A percentile compares a stretch with the other conserved stretches of the same genome.
Evolutionary conservation across 2,888 invertebrate genomes (phyloP).

Genomic region (Parnassius apollo): DNA sequence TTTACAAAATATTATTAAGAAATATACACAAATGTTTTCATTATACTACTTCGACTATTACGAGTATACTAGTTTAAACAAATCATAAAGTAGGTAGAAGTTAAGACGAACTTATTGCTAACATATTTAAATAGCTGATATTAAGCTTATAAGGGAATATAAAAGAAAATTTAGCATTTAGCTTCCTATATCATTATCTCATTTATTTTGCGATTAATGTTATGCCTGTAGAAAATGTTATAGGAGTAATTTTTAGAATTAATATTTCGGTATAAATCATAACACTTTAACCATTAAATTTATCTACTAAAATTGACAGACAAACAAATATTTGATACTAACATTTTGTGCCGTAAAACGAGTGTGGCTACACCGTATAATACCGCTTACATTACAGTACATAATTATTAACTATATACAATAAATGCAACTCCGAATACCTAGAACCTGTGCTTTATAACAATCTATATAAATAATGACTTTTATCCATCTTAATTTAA

Average conservation of each 20-base stretch:
- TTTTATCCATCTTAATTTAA: constrained; percentile 65
- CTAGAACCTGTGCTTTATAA: constrained; percentile 80
- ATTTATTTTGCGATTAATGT: too few species aligned
- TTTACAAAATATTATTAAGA: too few species aligned
- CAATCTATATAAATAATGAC: constrained; percentile 78
- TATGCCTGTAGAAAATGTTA: constrained; percentile 36
- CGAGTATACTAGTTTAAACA: too few species aligned
- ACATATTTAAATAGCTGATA: too few species aligned
- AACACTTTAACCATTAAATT: constrained; percentile 51
- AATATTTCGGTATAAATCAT: constrained; percentile 61
- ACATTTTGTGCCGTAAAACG: constrained; percentile 80
- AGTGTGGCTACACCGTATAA: constrained; percentile 75
- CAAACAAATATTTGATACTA: constrained; percentile 72
- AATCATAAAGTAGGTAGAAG: too few species aligned
- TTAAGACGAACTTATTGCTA: too few species aligned
- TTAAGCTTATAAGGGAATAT: too few species aligned
- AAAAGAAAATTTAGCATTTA: too few species aligned
- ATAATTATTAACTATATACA: constrained; percentile 74
- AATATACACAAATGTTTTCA: too few species aligned
- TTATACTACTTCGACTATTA: too few species aligned
- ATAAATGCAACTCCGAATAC: constrained; percentile 77
- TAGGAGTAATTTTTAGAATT: constrained; percentile 38
- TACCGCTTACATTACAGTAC: constrained; percentile 68
- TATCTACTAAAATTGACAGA: constrained; percentile 77
- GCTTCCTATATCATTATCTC: too few species aligned